Evolutionary conservation across 2,113 vertebrate species (phyloP).

Genomic region (Bujurquina vittata): DNA sequence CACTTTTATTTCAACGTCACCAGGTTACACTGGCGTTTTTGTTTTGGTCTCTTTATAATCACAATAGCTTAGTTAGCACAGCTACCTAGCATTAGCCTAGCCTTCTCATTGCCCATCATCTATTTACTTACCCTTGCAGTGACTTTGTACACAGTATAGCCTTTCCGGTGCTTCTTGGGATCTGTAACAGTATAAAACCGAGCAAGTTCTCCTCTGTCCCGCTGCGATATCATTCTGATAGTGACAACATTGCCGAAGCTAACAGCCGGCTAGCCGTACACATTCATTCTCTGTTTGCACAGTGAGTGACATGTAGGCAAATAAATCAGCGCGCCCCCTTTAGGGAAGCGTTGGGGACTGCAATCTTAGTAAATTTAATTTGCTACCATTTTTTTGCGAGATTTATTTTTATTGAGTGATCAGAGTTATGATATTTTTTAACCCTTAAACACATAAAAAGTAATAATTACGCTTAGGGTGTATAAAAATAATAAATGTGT

Average conservation of each 20-base stretch:
- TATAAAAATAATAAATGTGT: background rate
- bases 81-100: slow-evolving; percentile 43
- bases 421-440: background rate
- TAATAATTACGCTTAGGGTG: background rate
- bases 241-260: slow-evolving; percentile 73
- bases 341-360: background rate
- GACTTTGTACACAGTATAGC: slow-evolving; percentile 96
- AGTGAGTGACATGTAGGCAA: slow-evolving; percentile 3
- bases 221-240: slow-evolving; percentile 90
- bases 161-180: slow-evolving; percentile 89
- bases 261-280: slow-evolving; percentile 59
- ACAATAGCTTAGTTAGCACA: slow-evolving; percentile 32
- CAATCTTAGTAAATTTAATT: background rate
- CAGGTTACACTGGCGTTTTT: background rate
- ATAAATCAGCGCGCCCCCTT: background rate
- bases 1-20: background rate
- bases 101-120: background rate
- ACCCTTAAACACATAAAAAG: background rate
- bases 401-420: background rate
- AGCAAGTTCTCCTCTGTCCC: slow-evolving; percentile 89
- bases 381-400: background rate
- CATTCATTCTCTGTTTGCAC: slow-evolving; percentile 51
- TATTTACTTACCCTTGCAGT: slow-evolving; percentile 90
- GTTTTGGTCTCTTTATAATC: slow-evolving; percentile 21
- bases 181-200: slow-evolving; percentile 98